These are phyloP conservation scores for Tautogolabrus adspersus DNA, from an alignment of 2,113 vertebrate genomes.

Conservation along the genomic window DNA sequence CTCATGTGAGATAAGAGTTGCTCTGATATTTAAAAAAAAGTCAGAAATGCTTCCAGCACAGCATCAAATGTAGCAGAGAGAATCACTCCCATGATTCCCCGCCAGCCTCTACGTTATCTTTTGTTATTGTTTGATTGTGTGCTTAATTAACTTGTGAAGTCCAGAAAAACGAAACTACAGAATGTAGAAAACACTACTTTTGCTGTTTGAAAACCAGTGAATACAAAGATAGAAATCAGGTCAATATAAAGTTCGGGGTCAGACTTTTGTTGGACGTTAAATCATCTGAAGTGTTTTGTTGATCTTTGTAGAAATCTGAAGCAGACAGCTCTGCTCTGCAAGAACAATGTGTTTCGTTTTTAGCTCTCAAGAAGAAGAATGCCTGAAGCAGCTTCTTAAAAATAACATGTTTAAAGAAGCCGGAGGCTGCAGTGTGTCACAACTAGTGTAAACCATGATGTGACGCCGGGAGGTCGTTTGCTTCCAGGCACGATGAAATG, in stretches of 20 bases:
- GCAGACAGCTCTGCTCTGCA: conserved; percentile 14
- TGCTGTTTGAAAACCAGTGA: too few species aligned
- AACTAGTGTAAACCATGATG: conserved; percentile 8
- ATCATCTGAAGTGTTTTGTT: not conserved
- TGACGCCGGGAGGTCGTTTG: not conserved
- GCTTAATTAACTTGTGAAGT: too few species aligned
- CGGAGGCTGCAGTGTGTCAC: conserved; percentile 27
- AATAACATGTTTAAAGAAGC: conserved; percentile 22
- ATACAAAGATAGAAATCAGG: too few species aligned
- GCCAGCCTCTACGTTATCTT: too few species aligned
- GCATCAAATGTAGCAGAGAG: too few species aligned
- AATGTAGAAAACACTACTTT: too few species aligned
- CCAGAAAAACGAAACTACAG: too few species aligned
- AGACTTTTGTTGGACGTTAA: not conserved
- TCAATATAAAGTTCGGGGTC: too few species aligned
- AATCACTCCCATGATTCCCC: too few species aligned
- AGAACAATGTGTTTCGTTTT: conserved; percentile 4
- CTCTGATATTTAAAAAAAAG: too few species aligned
- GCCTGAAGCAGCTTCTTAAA: conserved; percentile 21
- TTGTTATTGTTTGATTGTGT: too few species aligned
- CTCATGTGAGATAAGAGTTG: not conserved
- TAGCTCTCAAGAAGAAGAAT: conserved; percentile 32
- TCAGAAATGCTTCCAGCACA: too few species aligned
- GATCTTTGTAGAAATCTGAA: conserved; percentile 8
- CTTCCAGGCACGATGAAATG: not conserved